Conservation (phyloP, 2,888 invertebrate species). For the Macrosiphum euphorbiae region DNA sequence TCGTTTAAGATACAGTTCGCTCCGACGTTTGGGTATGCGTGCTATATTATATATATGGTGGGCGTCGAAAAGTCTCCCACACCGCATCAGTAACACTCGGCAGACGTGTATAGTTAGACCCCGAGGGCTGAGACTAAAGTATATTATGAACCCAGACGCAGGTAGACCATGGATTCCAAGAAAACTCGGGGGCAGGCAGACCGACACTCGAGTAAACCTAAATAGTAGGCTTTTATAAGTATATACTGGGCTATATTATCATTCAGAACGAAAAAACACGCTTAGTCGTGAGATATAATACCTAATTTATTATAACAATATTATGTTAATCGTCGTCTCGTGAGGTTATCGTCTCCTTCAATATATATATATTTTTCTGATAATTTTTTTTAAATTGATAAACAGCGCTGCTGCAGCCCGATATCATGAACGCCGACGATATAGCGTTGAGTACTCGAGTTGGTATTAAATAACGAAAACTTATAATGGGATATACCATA, state of each 20-base stretch:
- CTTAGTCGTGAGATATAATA: not conserved
- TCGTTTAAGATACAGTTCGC: not conserved
- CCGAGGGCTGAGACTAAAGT: not conserved
- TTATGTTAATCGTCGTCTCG: not conserved
- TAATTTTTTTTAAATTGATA: not conserved
- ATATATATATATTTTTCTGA: not conserved
- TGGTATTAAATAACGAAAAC: not conserved
- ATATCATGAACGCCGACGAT: not conserved
- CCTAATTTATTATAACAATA: not conserved
- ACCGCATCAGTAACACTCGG: not conserved
- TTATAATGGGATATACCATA: not conserved
- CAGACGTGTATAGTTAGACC: not conserved
- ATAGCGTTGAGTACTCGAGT: not conserved
- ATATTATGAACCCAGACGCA: not conserved
- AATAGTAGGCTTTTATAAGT: not conserved
- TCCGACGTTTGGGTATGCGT: not conserved
- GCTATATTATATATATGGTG: not conserved
- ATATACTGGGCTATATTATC: not conserved
- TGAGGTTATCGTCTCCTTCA: no score
- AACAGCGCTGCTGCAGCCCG: not conserved
- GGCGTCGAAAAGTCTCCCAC: not conserved
- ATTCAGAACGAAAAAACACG: not conserved
- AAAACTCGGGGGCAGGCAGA: not conserved
- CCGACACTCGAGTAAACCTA: not conserved
- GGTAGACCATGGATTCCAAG: not conserved